Evolutionary conservation across 2,113 vertebrate species (phyloP).

Genomic region (Oceanodroma tethys): DNA sequence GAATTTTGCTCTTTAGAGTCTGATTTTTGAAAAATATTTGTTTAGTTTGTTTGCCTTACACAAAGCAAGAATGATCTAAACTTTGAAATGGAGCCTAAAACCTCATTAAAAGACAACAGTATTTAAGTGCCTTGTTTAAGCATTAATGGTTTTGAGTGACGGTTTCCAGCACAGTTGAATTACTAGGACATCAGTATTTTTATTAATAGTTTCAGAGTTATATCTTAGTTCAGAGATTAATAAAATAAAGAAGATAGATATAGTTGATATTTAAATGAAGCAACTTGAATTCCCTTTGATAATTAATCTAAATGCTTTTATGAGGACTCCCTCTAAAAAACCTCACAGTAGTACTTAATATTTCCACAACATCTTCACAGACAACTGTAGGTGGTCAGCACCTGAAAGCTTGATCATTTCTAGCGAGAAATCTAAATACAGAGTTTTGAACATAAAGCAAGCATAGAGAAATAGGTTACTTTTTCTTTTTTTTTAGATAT

Average conservation of each 20-base stretch:
- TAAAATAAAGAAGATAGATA: neutral
- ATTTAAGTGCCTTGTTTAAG: neutral
- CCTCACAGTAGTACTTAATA: neutral
- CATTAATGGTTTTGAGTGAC: neutral
- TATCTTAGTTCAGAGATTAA: neutral
- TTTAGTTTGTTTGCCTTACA: neutral
- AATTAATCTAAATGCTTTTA: neutral
- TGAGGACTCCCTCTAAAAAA: neutral
- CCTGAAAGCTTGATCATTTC: neutral
- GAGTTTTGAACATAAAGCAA: neutral
- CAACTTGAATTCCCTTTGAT: neutral
- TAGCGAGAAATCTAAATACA: neutral
- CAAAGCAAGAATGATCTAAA: neutral
- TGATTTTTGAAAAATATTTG: neutral
- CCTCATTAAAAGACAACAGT: neutral
- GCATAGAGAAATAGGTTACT: neutral
- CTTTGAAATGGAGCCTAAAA: neutral
- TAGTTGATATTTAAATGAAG: neutral
- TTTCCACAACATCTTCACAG: neutral
- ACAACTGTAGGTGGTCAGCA: neutral
- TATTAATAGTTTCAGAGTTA: neutral
- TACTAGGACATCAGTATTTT: neutral
- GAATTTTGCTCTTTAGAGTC: neutral
- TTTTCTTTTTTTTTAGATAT: neutral
- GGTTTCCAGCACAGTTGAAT: neutral